Evolutionary conservation across 2,797 vertebrate genomes (phyloP).

Genomic region (Pogonophryne albipinna): DNA sequence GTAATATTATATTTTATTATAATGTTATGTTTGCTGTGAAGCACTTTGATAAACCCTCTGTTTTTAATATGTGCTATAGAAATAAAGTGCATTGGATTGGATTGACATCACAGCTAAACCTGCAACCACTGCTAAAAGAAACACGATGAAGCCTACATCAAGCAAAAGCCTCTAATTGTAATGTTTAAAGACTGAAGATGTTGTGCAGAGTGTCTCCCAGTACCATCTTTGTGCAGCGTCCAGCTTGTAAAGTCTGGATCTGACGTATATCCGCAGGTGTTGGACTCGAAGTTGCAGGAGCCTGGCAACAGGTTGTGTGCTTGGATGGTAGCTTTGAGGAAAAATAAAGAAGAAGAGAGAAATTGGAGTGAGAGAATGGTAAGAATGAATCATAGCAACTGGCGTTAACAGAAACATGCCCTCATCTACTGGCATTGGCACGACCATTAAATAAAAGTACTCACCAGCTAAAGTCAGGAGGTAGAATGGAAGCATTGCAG

Average conservation of each 20-base stretch:
- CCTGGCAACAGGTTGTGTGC: slow-evolving; percentile 82
- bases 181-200: slow-evolving; percentile 1
- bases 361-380: slow-evolving; percentile 54
- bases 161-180: background rate
- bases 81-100: background rate
- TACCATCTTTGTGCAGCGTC: slow-evolving; percentile 91
- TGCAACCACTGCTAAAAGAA: background rate
- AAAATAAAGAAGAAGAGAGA: slow-evolving; percentile 23
- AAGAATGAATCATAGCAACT: slow-evolving; percentile 75
- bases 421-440: slow-evolving; percentile 49
- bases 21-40: too few relatives aligned
- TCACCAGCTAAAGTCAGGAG: slow-evolving; percentile 77
- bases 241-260: slow-evolving; percentile 86
- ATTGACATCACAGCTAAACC: background rate
- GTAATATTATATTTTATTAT: too few relatives aligned
- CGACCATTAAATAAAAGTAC: slow-evolving; percentile 27
- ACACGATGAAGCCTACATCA: background rate
- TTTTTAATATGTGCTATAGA: too few relatives aligned
- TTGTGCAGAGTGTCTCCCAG: slow-evolving; percentile 8
- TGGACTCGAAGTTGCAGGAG: slow-evolving; percentile 91
- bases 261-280: slow-evolving; percentile 89
- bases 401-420: slow-evolving; percentile 54
- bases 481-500: slow-evolving; percentile 68
- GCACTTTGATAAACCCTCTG: too few relatives aligned
- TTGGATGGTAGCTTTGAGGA: slow-evolving; percentile 72